Base-by-base conservation (phyloP, 2,888 invertebrate genomes). In the Parnassius apollo region DNA sequence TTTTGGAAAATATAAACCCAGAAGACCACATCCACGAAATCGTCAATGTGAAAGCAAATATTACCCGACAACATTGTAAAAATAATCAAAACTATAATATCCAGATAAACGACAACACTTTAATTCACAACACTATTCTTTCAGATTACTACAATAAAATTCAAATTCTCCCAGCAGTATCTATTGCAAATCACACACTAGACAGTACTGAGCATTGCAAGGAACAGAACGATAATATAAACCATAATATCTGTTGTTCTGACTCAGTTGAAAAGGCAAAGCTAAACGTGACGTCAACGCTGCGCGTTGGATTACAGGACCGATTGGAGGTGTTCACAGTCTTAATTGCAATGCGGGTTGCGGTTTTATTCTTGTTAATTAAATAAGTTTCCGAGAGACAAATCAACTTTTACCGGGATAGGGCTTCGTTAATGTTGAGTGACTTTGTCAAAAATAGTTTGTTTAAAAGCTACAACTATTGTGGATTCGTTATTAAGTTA, bases 1-100 rank as follows among this genome's bases (percentile, higher is more conserved):
- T 59, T 59, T 12, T 59, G 55, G 46, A 55, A 55, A 8, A 63
- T 42, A 42, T 91, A 91, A 58, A 78, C 88, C 70, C 85, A 89
- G 61, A 83, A 88, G 1, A 90, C 91, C 46, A 90, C 89, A 83
- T 91, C 91, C 80, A 86, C 78, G 69, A 91, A 91, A 67, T 85
- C 86, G 66, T 89, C 85, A 42, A 90, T 85, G 56, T 80, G 82
- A 46, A 87, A 81, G 75, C 82, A 83, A 68, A 86, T 78, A 70
- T 80, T 80, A 65, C 81, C 84, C 2, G 86, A 76, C 76, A 84
- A 84, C 90, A 90, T 90, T 63, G 67, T 81, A 61, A 48, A 62
- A 55, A 66, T 48, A 52, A 66, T 52, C 52, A 61, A 63, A 65
- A 65, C 18, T 13, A 54, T 8, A n/a, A 10, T n/a, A 9, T 42